A percentile compares a stretch with the other conserved stretches of the same genome.
Conservation (phyloP, 92 coral and sea anemone genomes). For the Actinernus sp. region DNA sequence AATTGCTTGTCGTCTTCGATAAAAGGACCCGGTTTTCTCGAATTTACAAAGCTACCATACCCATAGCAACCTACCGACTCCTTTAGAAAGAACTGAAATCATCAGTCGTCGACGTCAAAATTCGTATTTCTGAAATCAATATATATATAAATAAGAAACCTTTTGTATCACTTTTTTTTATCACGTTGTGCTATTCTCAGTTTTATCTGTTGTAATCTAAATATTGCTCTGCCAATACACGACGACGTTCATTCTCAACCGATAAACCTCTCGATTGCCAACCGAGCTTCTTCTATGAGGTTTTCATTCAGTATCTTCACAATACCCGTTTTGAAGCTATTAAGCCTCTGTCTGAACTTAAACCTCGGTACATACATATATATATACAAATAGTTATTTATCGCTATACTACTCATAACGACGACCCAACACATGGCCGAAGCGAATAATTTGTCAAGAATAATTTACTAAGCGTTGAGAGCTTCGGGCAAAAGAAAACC, state of each 20-base stretch:
- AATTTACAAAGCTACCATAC: neutral
- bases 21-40: no score
- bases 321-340: no score
- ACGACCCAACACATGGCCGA: neutral
- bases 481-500: neutral
- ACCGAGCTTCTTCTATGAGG: no score
- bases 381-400: no score
- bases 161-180: constrained; percentile 80
- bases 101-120: constrained; percentile 63
- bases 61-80: neutral
- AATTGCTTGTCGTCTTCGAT: neutral
- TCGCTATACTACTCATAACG: no score
- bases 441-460: no score
- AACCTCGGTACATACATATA: no score
- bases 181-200: constrained; percentile 49
- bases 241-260: no score
- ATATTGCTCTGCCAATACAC: constrained; percentile 18
- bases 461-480: no score
- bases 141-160: constrained; percentile 51
- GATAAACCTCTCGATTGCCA: no score
- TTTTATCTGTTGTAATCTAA: constrained; percentile 16
- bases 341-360: no score
- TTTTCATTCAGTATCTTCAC: no score
- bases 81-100: neutral
- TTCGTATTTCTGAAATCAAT: constrained; percentile 68